Percentiles rank a stretch among this genome's conserved stretches.
These are phyloP conservation scores for Peromyscus polionotus DNA, from an alignment of 2,113 vertebrate genomes.

Conservation along the genomic window DNA sequence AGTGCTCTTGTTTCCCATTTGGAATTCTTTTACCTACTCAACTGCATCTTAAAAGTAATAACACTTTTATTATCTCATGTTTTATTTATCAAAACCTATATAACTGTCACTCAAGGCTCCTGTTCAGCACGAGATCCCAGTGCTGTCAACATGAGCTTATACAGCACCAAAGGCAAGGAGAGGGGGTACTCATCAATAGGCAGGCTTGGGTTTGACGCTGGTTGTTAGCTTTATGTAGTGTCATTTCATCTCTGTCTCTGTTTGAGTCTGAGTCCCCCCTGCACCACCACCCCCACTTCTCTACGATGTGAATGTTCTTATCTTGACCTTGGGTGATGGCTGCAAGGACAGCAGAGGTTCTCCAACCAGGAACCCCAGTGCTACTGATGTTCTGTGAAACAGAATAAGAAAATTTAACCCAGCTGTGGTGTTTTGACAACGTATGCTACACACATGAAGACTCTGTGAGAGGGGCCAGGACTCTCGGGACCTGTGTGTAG, in stretches of 20 bases:
- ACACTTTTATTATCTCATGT: slow-evolving; percentile 14
- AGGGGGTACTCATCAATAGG: not conserved
- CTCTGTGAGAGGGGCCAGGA: rapidly evolving
- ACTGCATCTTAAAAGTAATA: slow-evolving; percentile 22
- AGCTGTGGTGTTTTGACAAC: too few species aligned
- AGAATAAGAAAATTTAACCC: not conserved
- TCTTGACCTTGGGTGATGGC: not conserved
- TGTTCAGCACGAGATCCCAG: not conserved
- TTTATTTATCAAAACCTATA: slow-evolving; percentile 48
- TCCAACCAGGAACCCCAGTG: not conserved
- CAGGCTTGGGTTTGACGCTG: not conserved
- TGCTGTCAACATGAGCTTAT: not conserved
- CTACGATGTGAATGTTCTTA: not conserved
- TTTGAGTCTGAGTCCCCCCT: not conserved
- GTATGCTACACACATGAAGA: not conserved
- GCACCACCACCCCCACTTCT: not conserved
- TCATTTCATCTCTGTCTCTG: not conserved
- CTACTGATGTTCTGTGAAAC: not conserved
- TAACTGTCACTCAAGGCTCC: not conserved
- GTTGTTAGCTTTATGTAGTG: not conserved
- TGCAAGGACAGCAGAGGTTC: not conserved
- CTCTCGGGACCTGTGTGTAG: rapidly evolving
- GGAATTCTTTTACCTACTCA: slow-evolving; percentile 2
- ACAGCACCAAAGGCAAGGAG: not conserved
- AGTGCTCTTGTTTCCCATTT: not conserved